These are phyloP conservation scores for Heliconius hortense DNA, from an alignment of 2,888 invertebrate genomes.

Conservation along the genomic window DNA sequence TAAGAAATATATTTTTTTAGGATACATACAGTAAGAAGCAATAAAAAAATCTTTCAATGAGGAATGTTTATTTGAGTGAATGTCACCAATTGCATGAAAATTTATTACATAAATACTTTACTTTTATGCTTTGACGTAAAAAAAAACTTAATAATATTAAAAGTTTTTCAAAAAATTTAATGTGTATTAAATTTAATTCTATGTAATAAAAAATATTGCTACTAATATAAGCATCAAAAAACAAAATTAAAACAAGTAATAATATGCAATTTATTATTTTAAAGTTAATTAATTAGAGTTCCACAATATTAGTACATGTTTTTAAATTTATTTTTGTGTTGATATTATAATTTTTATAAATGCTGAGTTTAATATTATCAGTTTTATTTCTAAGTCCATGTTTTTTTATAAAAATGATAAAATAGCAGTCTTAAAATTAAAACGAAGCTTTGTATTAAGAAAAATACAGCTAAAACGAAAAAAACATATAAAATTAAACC, in stretches of 20 bases:
- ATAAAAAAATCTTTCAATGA: constrained; percentile 51
- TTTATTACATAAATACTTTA: constrained; percentile 17
- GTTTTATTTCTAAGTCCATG: constrained; percentile 3
- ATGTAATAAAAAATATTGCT: too few species aligned
- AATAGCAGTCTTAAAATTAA: constrained; percentile 21
- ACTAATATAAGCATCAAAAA: neutral
- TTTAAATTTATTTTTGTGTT: neutral
- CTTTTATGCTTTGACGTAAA: constrained; percentile 1
- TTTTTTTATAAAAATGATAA: neutral
- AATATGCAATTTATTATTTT: neutral
- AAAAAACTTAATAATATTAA: constrained; percentile 11
- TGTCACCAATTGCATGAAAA: constrained; percentile 12
- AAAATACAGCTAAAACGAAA: neutral
- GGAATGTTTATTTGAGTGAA: constrained; percentile 58
- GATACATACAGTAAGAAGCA: constrained; percentile 9
- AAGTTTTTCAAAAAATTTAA: neutral
- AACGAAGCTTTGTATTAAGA: neutral
- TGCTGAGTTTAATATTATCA: neutral
- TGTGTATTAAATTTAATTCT: too few species aligned
- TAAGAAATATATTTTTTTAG: too few species aligned
- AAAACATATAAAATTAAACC: neutral
- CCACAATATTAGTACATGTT: neutral
- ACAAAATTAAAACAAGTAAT: neutral
- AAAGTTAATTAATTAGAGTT: neutral
- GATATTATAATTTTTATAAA: neutral